Conservation (phyloP, 2,888 invertebrate genomes). For the Corbicula japonica region DNA sequence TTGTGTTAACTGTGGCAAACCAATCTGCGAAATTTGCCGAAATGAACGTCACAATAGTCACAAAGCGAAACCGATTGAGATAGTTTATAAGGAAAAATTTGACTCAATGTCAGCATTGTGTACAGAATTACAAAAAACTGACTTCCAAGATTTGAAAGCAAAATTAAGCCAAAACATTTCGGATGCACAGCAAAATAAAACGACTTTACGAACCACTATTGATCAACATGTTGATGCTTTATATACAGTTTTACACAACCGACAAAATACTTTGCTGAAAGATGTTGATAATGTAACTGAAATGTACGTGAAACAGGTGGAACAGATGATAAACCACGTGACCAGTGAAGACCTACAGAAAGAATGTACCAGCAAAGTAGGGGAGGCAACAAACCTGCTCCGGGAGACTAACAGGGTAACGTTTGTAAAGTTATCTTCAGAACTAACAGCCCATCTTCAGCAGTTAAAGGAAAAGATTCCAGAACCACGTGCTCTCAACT, state of each 20-base stretch:
- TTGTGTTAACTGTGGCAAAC: constrained; percentile 2
- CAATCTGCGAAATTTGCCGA: constrained; percentile 6
- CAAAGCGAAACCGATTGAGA: not conserved
- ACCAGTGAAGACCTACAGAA: not conserved
- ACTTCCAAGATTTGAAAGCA: not conserved
- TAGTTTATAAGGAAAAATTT: not conserved
- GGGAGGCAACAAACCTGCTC: not conserved
- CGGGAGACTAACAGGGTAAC: not conserved
- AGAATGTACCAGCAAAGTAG: not conserved
- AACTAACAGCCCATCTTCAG: too few relatives aligned
- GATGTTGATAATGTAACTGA: too few relatives aligned
- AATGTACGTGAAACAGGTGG: not conserved
- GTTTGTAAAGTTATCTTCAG: too few relatives aligned
- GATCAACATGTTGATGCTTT: not conserved
- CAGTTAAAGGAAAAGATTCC: too few relatives aligned
- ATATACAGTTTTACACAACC: too few relatives aligned
- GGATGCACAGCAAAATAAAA: too few relatives aligned
- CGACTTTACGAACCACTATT: not conserved
- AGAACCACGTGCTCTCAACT: too few relatives aligned
- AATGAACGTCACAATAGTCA: not conserved
- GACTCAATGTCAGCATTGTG: not conserved
- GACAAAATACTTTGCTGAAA: too few relatives aligned
- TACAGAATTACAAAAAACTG: not conserved
- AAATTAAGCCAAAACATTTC: too few relatives aligned
- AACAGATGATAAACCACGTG: not conserved